Evolutionary conservation across 2,113 vertebrate species (phyloP), one percentile per base, ranked within the genome.

Genomic region (Gorilla gorilla): DNA sequence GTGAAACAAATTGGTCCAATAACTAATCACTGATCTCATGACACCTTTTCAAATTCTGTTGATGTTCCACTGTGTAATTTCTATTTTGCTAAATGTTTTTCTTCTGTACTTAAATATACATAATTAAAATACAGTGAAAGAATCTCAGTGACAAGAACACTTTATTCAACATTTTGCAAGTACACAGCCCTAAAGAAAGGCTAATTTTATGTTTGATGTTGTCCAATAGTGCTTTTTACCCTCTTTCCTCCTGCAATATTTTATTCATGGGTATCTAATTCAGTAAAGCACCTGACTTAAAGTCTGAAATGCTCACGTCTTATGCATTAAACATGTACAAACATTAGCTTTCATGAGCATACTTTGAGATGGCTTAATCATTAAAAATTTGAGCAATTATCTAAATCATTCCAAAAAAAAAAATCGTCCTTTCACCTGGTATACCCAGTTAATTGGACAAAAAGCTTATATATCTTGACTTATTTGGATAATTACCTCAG

Each of bases 401-500:
- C 45, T 68, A 96, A 90, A 80, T 80, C 55, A 85, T 68, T 93
- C 27, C 45, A 85, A 35, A 55, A 84, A 64, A 43, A 43, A 80
- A 64, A 43, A 90, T 55, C 14, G 25, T 57, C 32, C 79, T 95
- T 87, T 89, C 48, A 93, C 76, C 90, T 84, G 23, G 18, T 61
- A 80, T 2, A 27, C 11, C 22, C 27, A 90, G 72, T 95, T 96
- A 81, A 88, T 50, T 94, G 84, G 48, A 94, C 70, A 85, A 55
- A 94, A 95, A 30, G n/a, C 78, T 90, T 90, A 83, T 89, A 18
- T 32, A 70, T 32, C 43, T 93, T 84, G 89, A 95, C 92, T 93
- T 97, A 93, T 27, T 92, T 80, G 68, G 78, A 88, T 81, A 92
- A 85, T 93, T 78, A 90, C 64, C 93, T 95, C 83, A 70, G 50